Evolutionary conservation across 2,888 invertebrate species (phyloP).

Genomic region (Villa cingulata): DNA sequence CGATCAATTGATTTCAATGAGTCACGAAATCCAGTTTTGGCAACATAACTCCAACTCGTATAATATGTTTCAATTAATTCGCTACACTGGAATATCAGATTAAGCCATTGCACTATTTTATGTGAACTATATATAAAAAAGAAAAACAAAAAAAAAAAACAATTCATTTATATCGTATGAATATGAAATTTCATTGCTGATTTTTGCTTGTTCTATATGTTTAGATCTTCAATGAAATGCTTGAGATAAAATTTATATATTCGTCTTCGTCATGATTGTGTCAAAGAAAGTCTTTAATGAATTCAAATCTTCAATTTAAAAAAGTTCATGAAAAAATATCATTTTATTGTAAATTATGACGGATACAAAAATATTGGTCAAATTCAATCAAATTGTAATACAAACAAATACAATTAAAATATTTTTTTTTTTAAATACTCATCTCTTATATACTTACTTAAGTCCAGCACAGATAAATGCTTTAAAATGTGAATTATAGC

Average conservation of each 20-base stretch:
- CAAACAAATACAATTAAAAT: slow-evolving; percentile 1
- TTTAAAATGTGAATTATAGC: slow-evolving; percentile 94
- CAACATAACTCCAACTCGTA: slow-evolving; percentile 87
- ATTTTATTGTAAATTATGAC: too few relatives aligned
- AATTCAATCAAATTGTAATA: too few relatives aligned
- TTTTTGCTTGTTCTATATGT: background rate
- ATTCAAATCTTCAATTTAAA: too few relatives aligned
- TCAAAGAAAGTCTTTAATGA: too few relatives aligned
- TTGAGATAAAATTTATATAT: too few relatives aligned
- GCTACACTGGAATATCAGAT: slow-evolving; percentile 78
- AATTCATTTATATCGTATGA: too few relatives aligned
- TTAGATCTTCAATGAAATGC: too few relatives aligned
- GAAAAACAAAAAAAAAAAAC: slow-evolving; percentile 7
- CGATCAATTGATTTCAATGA: slow-evolving; percentile 80
- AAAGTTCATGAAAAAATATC: too few relatives aligned
- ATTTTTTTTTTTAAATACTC: too few relatives aligned
- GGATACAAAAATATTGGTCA: too few relatives aligned
- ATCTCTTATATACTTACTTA: slow-evolving; percentile 67
- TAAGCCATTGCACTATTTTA: slow-evolving; percentile 87
- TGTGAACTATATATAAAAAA: slow-evolving; percentile 50
- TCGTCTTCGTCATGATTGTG: too few relatives aligned
- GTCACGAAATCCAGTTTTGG: slow-evolving; percentile 94
- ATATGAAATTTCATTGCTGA: too few relatives aligned
- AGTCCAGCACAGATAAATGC: slow-evolving; percentile 93
- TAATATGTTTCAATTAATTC: slow-evolving; percentile 67